Percentiles rank a stretch among this genome's conserved stretches.
phyloP scores from a whole-genome alignment of 35 echinoderm and acorn worm species.

The Strongylocentrotus purpuratus region DNA sequence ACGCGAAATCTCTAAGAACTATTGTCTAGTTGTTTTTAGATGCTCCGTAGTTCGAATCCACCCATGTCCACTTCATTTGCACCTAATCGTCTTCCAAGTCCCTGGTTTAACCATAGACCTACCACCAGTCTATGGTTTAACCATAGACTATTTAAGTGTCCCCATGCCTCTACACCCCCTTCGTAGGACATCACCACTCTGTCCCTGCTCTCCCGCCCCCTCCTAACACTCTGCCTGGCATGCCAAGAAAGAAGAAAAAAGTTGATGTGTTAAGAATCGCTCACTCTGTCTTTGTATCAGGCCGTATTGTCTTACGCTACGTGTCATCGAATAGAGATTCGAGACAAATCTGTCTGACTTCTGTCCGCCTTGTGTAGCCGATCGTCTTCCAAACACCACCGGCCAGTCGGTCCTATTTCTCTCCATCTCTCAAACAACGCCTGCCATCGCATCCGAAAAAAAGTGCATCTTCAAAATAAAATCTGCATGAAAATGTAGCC shows the following conservation, averaged over 20 bases:
- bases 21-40: too few species aligned
- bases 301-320: not conserved
- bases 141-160: too few species aligned
- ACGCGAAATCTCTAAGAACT: too few species aligned
- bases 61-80: too few species aligned
- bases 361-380: not conserved
- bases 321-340: not conserved
- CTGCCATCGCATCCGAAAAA: not conserved
- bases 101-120: too few species aligned
- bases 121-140: too few species aligned
- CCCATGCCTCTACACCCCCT: too few species aligned
- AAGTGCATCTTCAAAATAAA: not conserved
- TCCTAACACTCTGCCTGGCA: not conserved
- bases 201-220: too few species aligned
- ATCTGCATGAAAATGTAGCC: not conserved
- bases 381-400: not conserved
- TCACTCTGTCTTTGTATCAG: not conserved
- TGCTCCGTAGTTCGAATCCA: too few species aligned
- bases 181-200: too few species aligned
- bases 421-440: not conserved
- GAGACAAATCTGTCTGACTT: not conserved
- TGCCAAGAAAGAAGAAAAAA: not conserved
- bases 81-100: too few species aligned
- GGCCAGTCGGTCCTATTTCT: not conserved
- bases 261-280: constrained; percentile 11